Evolutionary conservation across 2,113 vertebrate species (phyloP), one percentile per base, ranked within the genome.

Genomic region (Aramus guarauna): DNA sequence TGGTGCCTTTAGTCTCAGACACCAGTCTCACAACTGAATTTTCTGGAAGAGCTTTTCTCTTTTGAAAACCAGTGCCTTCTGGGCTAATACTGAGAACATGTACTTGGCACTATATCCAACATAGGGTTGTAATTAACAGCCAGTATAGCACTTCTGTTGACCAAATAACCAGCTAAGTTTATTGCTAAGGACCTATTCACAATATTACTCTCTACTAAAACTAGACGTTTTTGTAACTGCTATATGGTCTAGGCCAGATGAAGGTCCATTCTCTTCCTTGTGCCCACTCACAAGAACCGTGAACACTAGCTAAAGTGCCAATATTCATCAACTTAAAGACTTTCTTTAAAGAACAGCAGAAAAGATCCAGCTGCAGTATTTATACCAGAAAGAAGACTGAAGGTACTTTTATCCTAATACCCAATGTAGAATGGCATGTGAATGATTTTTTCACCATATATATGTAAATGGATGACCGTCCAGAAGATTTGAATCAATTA

Each of bases 61-160:
- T 93, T 91, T 90, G 89, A 88, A 94, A 92, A 87, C 37, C 59
- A 84, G 34, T 93, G 74, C 87, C 96, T 95, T 95, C 94, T 97
- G 89, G 84, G 84, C 67, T 95, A 76, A 82, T 34, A 71, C 32
- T 74, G 63, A 72, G 93, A 95, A 87, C 78, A 82, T 59, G 81
- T 75, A 48, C 67, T 92, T 96, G 90, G 87, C 71, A 76, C 27
- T 45, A n/a, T 62, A 85, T 47, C 74, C 62, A 91, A 77, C 77
- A 92, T 1, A 69, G 67, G 77, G 62, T 53, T 96, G 83, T 62
- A 94, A 89, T 94, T 95, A 92, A 66, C 66, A 87, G 58, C 37
- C 80, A 76, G 62, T 79, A 27, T 69, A 87, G 74, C 81, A 76
- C 67, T 93, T 97, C 84, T 88, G 50, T 83, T 95, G 87, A 97